A percentile compares a stretch with the other conserved stretches of the same genome.
Conservation (phyloP, 2,797 vertebrate species). For the Natrix natrix region DNA sequence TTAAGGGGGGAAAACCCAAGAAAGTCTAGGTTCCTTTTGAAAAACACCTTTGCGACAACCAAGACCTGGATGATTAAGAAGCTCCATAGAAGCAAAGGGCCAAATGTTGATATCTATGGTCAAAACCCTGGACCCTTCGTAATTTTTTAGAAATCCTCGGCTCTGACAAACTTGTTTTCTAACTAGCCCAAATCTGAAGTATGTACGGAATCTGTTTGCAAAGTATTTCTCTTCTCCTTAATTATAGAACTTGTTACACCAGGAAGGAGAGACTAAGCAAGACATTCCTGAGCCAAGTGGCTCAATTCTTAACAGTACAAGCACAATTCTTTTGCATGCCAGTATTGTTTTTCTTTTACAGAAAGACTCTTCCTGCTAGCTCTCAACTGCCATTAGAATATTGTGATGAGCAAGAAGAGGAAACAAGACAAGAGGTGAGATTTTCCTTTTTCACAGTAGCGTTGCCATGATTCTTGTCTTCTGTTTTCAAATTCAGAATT, state of each 20-base stretch:
- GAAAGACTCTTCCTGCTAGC: neutral
- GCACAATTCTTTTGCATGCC: neutral
- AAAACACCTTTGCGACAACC: neutral
- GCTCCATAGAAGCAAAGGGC: neutral
- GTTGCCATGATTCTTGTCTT: neutral
- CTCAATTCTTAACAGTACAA: neutral
- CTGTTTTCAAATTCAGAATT: neutral
- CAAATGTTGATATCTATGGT: neutral
- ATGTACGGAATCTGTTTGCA: neutral
- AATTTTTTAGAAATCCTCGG: neutral
- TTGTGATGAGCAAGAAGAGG: neutral
- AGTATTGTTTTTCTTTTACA: neutral
- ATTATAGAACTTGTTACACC: neutral
- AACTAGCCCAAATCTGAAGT: neutral
- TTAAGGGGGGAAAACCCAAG: neutral
- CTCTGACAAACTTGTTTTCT: neutral
- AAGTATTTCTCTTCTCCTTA: neutral
- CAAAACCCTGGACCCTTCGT: neutral
- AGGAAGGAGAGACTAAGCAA: neutral
- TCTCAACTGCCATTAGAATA: neutral
- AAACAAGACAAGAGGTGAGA: neutral
- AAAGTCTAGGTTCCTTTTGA: neutral
- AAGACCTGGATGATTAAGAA: neutral
- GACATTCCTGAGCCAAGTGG: neutral
- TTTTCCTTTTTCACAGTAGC: neutral